phyloP scores from a whole-genome alignment of 92 coral and sea anemone genomes.

The Epizoanthus illoricatus region DNA sequence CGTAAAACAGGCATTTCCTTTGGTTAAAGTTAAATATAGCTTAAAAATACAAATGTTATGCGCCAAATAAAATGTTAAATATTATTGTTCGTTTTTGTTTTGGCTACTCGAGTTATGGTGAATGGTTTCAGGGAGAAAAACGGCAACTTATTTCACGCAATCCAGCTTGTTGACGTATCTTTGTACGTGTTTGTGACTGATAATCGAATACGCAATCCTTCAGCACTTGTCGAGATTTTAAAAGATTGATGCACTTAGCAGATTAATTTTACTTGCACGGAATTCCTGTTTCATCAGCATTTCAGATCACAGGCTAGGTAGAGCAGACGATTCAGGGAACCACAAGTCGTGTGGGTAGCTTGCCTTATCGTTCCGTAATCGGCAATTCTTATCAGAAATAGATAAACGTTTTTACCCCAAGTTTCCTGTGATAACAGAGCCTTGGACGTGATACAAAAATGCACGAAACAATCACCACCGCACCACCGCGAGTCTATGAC shows the following conservation, averaged over 20 bases:
- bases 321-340: background rate
- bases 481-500: background rate
- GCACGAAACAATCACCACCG: background rate
- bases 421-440: conserved; percentile 23
- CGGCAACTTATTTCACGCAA: background rate
- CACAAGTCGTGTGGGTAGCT: conserved; percentile 8
- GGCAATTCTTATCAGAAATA: conserved; percentile 8
- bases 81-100: background rate
- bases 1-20: background rate
- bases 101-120: background rate
- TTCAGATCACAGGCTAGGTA: background rate
- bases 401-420: conserved; percentile 27
- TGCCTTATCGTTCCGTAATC: background rate
- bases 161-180: background rate
- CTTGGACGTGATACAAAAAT: background rate
- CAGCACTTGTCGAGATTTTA: background rate
- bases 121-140: background rate
- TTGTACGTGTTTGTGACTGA: background rate
- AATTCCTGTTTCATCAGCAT: background rate
- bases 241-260: background rate
- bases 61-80: background rate
- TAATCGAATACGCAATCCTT: background rate
- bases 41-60: background rate
- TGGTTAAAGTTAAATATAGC: background rate
- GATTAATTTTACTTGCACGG: background rate